Evolutionary conservation across 1,140 invertebrate genomes (phyloP), one percentile per base, ranked within the genome.

Genomic region (Formica selysi): DNA sequence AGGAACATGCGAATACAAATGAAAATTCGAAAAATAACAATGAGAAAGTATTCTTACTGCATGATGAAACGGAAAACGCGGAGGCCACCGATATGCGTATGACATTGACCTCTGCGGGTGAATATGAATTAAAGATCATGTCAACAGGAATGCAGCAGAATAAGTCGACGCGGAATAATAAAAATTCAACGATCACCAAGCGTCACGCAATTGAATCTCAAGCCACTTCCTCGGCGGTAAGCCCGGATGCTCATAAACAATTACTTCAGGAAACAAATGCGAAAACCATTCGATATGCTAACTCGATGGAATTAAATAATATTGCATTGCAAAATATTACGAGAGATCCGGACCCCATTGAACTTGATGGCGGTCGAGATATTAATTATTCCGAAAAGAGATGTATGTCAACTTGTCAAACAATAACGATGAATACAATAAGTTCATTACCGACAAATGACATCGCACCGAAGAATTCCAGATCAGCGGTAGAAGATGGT

Each of bases 101-200:
- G 41, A 54, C 74, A 71, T 51, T 89, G 38, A 70, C 74, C 29
- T 76, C 88, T 3, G 48, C 48, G 16, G 22, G 78, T 8, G 85
- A 87, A 1, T 90, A 87, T 48, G 85, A 90, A 64, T 61, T 84
- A 59, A 65, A 85, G 29, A 64, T 76, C 22, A 26, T 41, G 44
- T 48, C 76, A 32, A 54, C 78, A 13, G 7, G 29, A n/a, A 10
- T 0, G 16, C 48, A 59, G 10, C 48, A 57, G 19, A 85, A 26
- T 36, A 78, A 80, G 29, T 3, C 36, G 8, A 19, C 48, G 10
- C 44, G 73, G 6, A 13, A 26, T 22, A 44, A 86, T 36, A 87
- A 84, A 32, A 89, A 59, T 62, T 61, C 32, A 38, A 67, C 44
- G 22, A 57, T 13, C 44, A 48, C 4, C 26, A 36, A 71, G 0